These are phyloP conservation scores for Willowsia nigromaculata DNA, from an alignment of 2,888 invertebrate species.

Conservation along the genomic window DNA sequence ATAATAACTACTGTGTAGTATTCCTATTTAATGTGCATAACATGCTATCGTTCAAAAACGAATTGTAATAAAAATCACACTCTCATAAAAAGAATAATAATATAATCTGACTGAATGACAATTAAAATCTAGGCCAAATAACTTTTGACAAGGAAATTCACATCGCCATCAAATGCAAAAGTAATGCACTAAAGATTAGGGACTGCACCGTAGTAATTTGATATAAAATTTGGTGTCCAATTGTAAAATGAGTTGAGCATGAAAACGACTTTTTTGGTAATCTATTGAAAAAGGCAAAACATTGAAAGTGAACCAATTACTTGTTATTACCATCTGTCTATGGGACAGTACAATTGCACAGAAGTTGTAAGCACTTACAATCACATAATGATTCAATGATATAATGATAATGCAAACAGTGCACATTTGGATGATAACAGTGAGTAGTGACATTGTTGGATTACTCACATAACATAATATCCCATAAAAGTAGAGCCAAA, in stretches of 20 bases:
- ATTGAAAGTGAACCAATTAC: conserved; percentile 36
- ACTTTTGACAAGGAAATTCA: conserved; percentile 64
- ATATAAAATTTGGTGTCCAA: conserved; percentile 5
- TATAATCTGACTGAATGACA: conserved; percentile 40
- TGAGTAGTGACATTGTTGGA: conserved; percentile 10
- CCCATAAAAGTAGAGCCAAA: not conserved
- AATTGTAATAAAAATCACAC: conserved; percentile 38
- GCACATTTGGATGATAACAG: not conserved
- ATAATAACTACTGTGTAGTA: too few relatives aligned
- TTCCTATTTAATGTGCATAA: not conserved
- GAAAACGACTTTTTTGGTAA: conserved; percentile 41
- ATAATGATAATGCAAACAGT: not conserved
- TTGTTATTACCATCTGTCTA: conserved; percentile 13
- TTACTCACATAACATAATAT: not conserved
- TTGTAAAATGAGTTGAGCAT: conserved; percentile 13
- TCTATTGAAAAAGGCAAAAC: conserved; percentile 16
- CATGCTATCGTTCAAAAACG: conserved; percentile 14
- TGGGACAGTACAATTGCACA: not conserved
- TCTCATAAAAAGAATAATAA: conserved; percentile 12
- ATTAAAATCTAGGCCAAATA: conserved; percentile 64
- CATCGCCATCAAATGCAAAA: conserved; percentile 3
- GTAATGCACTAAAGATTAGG: not conserved
- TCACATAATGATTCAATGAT: not conserved
- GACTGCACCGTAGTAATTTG: not conserved
- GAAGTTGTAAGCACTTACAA: not conserved